Conservation (phyloP, 2,797 vertebrate genomes). For the Dromococcyx pavoninus region DNA sequence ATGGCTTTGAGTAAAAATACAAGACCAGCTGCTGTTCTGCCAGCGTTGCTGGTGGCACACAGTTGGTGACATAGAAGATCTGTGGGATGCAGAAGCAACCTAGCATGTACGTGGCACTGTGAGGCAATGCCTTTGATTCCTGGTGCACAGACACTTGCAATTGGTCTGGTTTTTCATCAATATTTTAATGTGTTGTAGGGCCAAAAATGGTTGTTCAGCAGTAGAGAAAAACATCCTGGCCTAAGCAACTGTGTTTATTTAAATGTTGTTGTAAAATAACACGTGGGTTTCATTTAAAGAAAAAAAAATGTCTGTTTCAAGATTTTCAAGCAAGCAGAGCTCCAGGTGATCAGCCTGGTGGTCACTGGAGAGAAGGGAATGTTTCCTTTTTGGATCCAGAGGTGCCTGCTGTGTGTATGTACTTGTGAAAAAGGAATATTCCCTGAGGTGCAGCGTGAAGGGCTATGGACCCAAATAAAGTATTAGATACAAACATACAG, state of each 20-base stretch:
- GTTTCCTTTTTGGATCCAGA: background rate
- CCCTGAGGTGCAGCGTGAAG: background rate
- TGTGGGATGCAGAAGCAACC: background rate
- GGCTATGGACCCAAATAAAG: background rate
- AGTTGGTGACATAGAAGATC: background rate
- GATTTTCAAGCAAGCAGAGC: background rate
- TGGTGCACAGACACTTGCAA: background rate
- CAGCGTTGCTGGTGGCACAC: background rate
- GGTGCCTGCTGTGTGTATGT: background rate
- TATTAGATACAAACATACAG: background rate
- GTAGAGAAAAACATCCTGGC: background rate
- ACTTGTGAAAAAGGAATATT: background rate
- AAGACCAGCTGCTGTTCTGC: background rate
- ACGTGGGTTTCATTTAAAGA: background rate
- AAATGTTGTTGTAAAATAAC: background rate
- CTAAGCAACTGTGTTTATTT: background rate
- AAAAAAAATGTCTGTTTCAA: background rate
- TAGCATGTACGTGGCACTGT: background rate
- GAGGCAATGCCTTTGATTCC: background rate
- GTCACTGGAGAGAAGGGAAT: background rate
- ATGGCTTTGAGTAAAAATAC: conserved; percentile 31
- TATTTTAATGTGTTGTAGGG: background rate
- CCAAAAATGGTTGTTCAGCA: background rate
- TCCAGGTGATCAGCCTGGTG: background rate
- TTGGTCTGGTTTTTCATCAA: background rate